Conservation (phyloP, 2,113 vertebrate genomes). For the Tupaia chinensis region DNA sequence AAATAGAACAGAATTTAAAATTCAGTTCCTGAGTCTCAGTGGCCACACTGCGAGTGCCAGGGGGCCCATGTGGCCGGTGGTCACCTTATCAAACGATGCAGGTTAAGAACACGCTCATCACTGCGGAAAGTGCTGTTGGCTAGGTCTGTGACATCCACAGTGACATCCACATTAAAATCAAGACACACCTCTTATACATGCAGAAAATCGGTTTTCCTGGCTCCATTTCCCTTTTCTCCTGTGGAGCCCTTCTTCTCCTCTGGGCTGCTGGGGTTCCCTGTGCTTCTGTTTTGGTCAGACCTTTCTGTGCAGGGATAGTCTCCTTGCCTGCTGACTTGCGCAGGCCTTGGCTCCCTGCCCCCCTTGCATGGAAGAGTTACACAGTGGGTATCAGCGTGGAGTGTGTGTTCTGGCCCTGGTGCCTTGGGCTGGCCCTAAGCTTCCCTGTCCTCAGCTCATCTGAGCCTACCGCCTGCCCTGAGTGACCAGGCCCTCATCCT, state of each 20-base stretch:
- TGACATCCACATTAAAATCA: neutral
- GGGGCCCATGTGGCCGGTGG: neutral
- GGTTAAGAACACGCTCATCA: neutral
- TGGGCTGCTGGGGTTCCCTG: neutral
- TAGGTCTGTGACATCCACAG: neutral
- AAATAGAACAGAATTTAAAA: constrained; percentile 7
- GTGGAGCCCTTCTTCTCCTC: neutral
- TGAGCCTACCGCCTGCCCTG: neutral
- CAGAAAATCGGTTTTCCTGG: neutral
- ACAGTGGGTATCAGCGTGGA: neutral
- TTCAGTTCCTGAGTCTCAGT: neutral
- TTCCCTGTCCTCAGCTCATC: neutral
- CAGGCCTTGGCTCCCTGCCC: too few species aligned
- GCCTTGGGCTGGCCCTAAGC: neutral
- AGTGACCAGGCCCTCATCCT: neutral
- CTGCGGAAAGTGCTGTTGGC: neutral
- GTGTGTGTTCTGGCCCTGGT: neutral
- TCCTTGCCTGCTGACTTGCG: neutral
- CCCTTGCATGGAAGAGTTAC: neutral
- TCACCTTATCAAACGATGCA: neutral
- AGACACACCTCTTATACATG: neutral
- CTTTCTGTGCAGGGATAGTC: accelerated
- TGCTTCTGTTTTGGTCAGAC: neutral
- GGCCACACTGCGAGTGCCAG: neutral
- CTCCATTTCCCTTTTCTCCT: neutral